Conservation (phyloP, 2,113 vertebrate species). For the Tetrao urogallus region DNA sequence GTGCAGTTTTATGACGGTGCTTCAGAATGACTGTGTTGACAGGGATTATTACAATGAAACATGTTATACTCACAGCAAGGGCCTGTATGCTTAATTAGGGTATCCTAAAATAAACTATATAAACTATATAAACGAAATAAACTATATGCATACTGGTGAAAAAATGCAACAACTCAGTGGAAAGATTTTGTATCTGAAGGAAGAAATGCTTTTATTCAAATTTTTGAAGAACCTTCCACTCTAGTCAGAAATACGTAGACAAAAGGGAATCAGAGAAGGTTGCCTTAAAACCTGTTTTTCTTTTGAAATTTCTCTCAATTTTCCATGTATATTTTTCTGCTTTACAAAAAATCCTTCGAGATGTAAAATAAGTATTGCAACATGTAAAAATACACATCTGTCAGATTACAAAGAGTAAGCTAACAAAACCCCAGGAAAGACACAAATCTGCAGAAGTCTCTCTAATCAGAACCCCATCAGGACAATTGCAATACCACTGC, state of each 20-base stretch:
- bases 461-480: not conserved
- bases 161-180: not conserved
- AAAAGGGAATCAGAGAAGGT: not conserved
- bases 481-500: not conserved
- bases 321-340: not conserved
- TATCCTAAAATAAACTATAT: too few relatives aligned
- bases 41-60: not conserved
- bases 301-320: not conserved
- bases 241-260: not conserved
- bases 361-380: not conserved
- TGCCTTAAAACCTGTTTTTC: not conserved
- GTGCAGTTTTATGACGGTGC: not conserved
- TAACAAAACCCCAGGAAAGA: not conserved
- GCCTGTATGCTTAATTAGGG: not conserved
- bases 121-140: too few relatives aligned
- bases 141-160: not conserved
- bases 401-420: not conserved
- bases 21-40: not conserved
- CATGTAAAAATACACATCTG: not conserved
- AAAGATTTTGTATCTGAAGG: not conserved
- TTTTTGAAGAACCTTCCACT: not conserved
- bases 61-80: not conserved
- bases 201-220: not conserved
- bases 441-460: not conserved
- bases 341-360: not conserved